These are phyloP conservation scores for Acrocephalus arundinaceus DNA, from an alignment of 2,113 vertebrate species.

Conservation along the genomic window DNA sequence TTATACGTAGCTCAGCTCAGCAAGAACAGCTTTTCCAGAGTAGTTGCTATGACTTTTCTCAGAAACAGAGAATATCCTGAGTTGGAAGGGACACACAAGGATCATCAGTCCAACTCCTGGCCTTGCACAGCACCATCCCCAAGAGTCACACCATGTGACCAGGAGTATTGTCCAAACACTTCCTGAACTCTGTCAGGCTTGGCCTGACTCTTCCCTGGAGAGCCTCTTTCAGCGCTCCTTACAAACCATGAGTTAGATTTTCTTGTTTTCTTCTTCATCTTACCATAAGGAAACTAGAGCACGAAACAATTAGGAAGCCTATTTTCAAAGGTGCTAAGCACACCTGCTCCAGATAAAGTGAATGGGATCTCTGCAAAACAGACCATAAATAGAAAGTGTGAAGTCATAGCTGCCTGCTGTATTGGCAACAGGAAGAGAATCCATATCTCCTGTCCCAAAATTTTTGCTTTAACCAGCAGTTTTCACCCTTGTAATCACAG, in stretches of 20 bases:
- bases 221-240: background rate
- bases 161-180: background rate
- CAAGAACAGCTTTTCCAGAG: background rate
- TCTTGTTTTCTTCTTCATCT: background rate
- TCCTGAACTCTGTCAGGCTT: background rate
- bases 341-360: background rate
- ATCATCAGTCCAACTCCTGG: rapidly evolving
- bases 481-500: background rate
- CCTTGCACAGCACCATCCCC: background rate
- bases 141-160: too few species aligned
- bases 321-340: background rate
- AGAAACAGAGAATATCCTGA: too few species aligned
- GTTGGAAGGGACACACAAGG: background rate
- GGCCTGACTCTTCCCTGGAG: background rate
- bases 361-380: background rate
- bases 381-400: background rate
- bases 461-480: slow-evolving; percentile 6
- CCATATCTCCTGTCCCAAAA: background rate
- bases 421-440: background rate
- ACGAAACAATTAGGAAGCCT: background rate
- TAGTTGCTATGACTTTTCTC: background rate
- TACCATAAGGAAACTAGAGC: background rate
- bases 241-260: background rate
- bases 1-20: background rate
- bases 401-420: background rate